These are phyloP conservation scores for Tenthredo amoena DNA, from an alignment of 2,888 invertebrate genomes.

Conservation along the genomic window DNA sequence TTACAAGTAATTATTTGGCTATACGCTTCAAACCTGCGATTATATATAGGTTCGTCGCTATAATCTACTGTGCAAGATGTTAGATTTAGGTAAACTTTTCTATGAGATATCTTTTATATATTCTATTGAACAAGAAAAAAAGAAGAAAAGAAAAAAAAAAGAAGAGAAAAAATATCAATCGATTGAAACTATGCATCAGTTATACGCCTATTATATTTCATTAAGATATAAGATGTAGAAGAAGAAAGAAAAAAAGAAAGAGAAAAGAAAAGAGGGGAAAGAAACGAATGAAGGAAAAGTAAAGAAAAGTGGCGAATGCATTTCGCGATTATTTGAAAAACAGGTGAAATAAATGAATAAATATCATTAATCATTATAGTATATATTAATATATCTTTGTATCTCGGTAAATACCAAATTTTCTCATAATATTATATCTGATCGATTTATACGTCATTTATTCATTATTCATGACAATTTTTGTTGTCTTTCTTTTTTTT, in stretches of 20 bases:
- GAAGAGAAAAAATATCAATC: not conserved
- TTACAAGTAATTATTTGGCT: constrained; percentile 29
- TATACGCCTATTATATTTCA: constrained; percentile 15
- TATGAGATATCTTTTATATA: constrained; percentile 52
- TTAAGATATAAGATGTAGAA: not conserved
- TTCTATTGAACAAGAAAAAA: not conserved
- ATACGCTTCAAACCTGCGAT: constrained; percentile 34
- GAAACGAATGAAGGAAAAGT: not conserved
- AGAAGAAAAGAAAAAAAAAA: not conserved
- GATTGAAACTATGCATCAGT: not conserved
- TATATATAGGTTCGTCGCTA: constrained; percentile 43
- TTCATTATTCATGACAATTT: constrained; percentile 4
- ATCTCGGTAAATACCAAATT: constrained; percentile 23
- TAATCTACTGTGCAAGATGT: constrained; percentile 61
- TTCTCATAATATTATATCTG: constrained; percentile 8
- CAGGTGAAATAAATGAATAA: constrained; percentile 15
- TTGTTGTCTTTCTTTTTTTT: not conserved
- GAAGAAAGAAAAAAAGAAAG: not conserved
- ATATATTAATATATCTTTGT: not conserved
- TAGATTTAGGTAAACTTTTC: constrained; percentile 60
- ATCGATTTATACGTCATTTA: constrained; percentile 7
- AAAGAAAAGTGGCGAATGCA: not conserved
- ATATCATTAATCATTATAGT: constrained; percentile 16
- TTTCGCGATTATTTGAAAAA: not conserved
- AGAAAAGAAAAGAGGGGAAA: not conserved